Conservation (phyloP, 92 coral and sea anemone genomes). For the Scolanthus callimorphus region DNA sequence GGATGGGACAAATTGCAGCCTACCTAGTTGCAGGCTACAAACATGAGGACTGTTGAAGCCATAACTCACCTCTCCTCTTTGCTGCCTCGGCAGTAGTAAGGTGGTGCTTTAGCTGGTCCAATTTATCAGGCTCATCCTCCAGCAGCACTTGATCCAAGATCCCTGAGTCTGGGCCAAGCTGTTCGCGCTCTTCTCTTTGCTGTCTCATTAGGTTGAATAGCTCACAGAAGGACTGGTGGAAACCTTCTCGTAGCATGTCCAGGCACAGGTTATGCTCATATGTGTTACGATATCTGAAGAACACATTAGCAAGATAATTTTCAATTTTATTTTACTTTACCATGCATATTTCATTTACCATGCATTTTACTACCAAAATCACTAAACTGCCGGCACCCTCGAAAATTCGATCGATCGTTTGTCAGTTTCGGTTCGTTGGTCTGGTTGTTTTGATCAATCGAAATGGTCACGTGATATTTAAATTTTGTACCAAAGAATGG, state of each 20-base stretch:
- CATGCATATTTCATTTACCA: too few relatives aligned
- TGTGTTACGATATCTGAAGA: slow-evolving; percentile 79
- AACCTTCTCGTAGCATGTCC: slow-evolving; percentile 97
- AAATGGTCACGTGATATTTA: background rate
- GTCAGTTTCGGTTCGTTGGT: too few relatives aligned
- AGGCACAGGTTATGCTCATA: slow-evolving; percentile 96
- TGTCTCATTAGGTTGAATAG: slow-evolving; percentile 82
- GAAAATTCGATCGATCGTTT: too few relatives aligned
- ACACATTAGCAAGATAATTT: background rate
- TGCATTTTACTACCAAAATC: too few relatives aligned
- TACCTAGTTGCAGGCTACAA: too few relatives aligned
- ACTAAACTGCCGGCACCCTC: too few relatives aligned
- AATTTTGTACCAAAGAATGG: too few relatives aligned
- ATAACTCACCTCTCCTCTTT: slow-evolving; percentile 72
- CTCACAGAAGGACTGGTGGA: slow-evolving; percentile 93
- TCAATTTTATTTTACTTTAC: background rate
- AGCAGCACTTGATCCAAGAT: slow-evolving; percentile 71
- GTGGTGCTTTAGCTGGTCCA: slow-evolving; percentile 82
- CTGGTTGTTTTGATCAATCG: too few relatives aligned
- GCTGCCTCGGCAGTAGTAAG: slow-evolving; percentile 93
- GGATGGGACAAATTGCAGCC: too few relatives aligned
- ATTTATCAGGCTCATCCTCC: slow-evolving; percentile 81
- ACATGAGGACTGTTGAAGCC: background rate
- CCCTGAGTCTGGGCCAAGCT: slow-evolving; percentile 82
- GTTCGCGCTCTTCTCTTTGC: slow-evolving; percentile 65